These are phyloP conservation scores for Antennarius striatus DNA, from an alignment of 2,113 vertebrate species.

Conservation along the genomic window DNA sequence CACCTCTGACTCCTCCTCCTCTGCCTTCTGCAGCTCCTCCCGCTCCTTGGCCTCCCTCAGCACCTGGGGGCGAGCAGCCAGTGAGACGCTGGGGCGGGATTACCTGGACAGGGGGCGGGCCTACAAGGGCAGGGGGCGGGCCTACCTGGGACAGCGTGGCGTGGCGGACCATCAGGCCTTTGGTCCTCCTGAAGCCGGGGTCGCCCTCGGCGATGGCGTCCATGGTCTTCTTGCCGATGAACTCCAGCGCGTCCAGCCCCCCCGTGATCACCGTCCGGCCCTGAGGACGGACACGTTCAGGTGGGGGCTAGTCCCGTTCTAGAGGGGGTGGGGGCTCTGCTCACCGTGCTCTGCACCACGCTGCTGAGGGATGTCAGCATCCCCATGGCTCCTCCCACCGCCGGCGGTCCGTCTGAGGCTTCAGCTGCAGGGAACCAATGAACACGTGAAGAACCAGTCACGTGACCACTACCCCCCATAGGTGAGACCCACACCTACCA, in stretches of 20 bases:
- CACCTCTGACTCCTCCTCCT: conserved; percentile 72
- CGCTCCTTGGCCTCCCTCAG: conserved; percentile 94
- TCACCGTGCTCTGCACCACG: conserved; percentile 94
- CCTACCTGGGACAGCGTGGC: conserved; percentile 91
- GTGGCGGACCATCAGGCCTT: conserved; percentile 88
- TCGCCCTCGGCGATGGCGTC: conserved; percentile 98
- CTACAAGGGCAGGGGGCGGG: not conserved
- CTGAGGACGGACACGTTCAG: conserved; percentile 62
- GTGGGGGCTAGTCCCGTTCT: not conserved
- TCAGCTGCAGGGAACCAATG: conserved; percentile 60
- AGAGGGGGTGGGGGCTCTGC: conserved; percentile 18
- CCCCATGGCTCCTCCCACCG: conserved; percentile 83
- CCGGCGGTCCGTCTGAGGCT: conserved; percentile 62
- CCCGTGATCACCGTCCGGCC: conserved; percentile 91
- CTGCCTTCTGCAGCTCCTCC: conserved; percentile 85
- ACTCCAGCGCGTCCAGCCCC: conserved; percentile 95
- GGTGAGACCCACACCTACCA: conserved; percentile 49
- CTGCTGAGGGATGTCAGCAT: conserved; percentile 90
- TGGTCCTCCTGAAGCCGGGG: conserved; percentile 96
- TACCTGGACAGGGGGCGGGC: no score
- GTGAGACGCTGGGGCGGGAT: not conserved
- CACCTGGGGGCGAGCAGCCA: conserved; percentile 75
- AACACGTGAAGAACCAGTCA: not conserved
- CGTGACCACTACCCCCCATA: not conserved
- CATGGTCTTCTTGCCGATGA: conserved; percentile 99